These are phyloP conservation scores for Erebia aethiops DNA, from an alignment of 2,888 invertebrate genomes.

Conservation along the genomic window DNA sequence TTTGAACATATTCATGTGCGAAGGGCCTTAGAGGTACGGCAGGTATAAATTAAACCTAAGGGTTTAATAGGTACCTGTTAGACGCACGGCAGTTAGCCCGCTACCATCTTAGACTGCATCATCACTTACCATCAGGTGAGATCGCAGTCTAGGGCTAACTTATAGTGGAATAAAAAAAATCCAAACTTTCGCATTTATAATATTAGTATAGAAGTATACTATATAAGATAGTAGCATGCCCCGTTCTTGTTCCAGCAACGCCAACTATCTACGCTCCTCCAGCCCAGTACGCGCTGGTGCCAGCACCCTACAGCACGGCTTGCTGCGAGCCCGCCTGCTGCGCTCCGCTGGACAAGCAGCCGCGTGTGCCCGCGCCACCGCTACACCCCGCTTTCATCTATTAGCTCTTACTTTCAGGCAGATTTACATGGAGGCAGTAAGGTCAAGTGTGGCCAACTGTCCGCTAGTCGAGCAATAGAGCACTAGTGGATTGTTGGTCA, in stretches of 20 bases:
- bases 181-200: background rate
- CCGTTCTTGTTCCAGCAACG: conserved; percentile 55
- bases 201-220: background rate
- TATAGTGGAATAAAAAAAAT: no score
- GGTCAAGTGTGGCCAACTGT: no score
- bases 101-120: no score
- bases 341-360: conserved; percentile 71
- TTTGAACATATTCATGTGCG: no score
- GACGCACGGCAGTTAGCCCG: no score
- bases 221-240: background rate
- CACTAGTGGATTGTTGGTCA: no score
- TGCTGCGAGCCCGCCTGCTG: conserved; percentile 76
- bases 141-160: no score
- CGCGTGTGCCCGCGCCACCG: conserved; percentile 68
- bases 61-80: no score
- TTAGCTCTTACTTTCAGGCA: conserved; percentile 46
- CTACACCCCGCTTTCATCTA: conserved; percentile 78
- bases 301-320: conserved; percentile 68
- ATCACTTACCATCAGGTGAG: no score
- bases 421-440: background rate
- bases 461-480: no score
- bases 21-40: no score
- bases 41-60: no score
- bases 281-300: conserved; percentile 70
- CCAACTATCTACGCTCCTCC: conserved; percentile 72